phyloP scores from a whole-genome alignment of 2,113 vertebrate species.

The Phodopus roborovskii region DNA sequence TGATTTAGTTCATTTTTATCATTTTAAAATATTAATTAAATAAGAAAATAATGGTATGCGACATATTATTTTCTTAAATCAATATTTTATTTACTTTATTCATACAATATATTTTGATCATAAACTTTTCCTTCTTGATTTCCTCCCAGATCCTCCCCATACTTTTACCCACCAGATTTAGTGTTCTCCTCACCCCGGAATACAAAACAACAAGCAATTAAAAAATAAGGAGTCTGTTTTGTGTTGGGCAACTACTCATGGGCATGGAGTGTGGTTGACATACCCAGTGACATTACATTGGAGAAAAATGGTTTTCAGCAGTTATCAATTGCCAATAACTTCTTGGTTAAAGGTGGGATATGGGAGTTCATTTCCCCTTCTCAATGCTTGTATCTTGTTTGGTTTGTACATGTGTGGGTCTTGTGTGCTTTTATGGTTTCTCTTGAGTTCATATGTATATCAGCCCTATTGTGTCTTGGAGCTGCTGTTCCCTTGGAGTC shows the following conservation, averaged over 20 bases:
- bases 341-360: not conserved
- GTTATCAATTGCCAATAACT: not conserved
- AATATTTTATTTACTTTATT: not conserved
- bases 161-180: not conserved
- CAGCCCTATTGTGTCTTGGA: not conserved
- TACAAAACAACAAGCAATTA: not conserved
- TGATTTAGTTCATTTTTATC: conserved; percentile 46
- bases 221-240: not conserved
- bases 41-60: conserved; percentile 81
- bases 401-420: not conserved
- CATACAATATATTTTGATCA: not conserved
- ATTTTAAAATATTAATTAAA: conserved; percentile 74
- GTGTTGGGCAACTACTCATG: not conserved
- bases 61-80: conserved; percentile 73
- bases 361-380: not conserved
- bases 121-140: not conserved
- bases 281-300: not conserved
- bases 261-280: not conserved
- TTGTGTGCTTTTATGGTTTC: not conserved
- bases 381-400: not conserved
- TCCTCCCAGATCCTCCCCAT: not conserved
- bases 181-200: not conserved
- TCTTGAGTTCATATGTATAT: not conserved
- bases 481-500: not conserved
- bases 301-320: not conserved